Evolutionary conservation across 2,113 vertebrate genomes (phyloP).

Genomic region (Petaurus breviceps): DNA sequence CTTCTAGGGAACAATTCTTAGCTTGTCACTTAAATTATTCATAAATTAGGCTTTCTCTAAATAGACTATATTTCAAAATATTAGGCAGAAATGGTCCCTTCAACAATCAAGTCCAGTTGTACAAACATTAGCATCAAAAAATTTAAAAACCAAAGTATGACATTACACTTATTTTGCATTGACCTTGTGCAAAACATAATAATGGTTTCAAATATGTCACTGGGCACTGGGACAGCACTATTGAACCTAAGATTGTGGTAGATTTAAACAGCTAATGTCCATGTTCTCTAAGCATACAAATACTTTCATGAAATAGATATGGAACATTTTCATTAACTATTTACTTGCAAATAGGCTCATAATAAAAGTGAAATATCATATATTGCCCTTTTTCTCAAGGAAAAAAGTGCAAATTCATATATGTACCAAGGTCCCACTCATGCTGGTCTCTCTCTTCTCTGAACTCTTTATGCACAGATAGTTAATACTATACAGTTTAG

Average conservation of each 20-base stretch:
- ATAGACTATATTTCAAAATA: background rate
- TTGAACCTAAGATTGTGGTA: background rate
- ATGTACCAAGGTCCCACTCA: background rate
- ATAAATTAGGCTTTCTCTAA: constrained; percentile 1
- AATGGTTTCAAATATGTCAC: background rate
- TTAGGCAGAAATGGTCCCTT: background rate
- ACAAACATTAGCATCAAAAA: constrained; percentile 5
- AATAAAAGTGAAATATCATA: background rate
- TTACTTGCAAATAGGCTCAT: background rate
- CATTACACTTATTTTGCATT: background rate
- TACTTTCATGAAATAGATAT: background rate
- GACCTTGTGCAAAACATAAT: background rate
- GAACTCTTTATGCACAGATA: background rate
- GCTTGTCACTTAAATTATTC: background rate
- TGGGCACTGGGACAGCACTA: background rate
- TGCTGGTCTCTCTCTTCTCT: background rate
- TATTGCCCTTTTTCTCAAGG: background rate
- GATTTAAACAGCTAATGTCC: background rate
- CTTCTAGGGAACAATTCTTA: background rate
- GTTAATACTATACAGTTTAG: background rate
- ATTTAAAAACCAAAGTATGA: constrained; percentile 39
- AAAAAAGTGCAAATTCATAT: background rate
- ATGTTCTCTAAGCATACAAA: background rate
- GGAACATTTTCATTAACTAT: background rate
- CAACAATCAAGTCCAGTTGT: background rate